Evolutionary conservation across 2,797 vertebrate genomes (phyloP), one percentile per base, ranked within the genome.

Genomic region (Eulemur rubriventer): DNA sequence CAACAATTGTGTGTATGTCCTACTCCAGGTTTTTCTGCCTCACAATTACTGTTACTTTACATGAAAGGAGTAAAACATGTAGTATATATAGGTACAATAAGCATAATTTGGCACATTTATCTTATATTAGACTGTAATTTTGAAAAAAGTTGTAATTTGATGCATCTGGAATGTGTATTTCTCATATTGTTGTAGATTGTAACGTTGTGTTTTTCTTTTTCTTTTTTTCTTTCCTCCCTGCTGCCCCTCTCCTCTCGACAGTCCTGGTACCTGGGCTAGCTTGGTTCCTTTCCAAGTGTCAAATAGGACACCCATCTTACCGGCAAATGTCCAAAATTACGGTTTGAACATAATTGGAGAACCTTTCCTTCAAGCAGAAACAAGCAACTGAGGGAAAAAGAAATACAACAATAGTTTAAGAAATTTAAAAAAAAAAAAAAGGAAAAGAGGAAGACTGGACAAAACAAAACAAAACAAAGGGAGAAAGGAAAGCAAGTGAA

Each of bases 231-330:
- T 96, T 5, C 96, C 18, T 96, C 59, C 69, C 67, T 75, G 50
- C 91, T 52, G 4, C 50, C 73, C 76, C 38, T 93, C 86, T 94
- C 91, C 88, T 98, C 94, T 95, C 95, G 85, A 96, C 99, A 99
- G 99, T 99, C 99, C 99, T 99, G 99, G 99, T 99, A 99, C 99
- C 99, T 99, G 99, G 99, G 99, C 99, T 99, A 99, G 99, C 99
- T 99, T 99, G 99, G 99, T 99, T 99, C 99, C 99, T 99, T 99
- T 99, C 99, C 99, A 99, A 99, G 99, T 99, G 99, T 99, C 99
- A 99, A 99, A 99, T 98, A 99, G 99, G 99, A 99, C 99, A 99
- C 99, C 99, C 99, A 99, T 99, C 99, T 99, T 99, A 99, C 99
- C 99, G 98, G 99, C 99, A 99, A 99, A 99, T 99, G 99, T 99